Evolutionary conservation across 2,888 invertebrate species (phyloP).

Genomic region (Perithous albicinctus): DNA sequence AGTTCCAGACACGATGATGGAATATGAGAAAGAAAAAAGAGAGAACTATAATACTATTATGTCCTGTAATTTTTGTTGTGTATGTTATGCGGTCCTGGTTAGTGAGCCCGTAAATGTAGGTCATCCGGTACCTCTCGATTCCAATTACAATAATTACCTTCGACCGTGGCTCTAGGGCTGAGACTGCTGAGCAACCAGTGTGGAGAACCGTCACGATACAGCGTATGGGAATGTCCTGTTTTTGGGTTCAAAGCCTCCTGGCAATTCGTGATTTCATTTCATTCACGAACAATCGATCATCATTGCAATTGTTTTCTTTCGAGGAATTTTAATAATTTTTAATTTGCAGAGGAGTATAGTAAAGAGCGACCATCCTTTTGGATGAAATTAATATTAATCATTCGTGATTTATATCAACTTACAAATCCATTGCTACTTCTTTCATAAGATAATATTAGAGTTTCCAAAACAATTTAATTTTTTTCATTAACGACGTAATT

Average conservation of each 20-base stretch:
- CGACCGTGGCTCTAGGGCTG: slow-evolving; percentile 43
- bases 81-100: slow-evolving; percentile 3
- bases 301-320: not conserved
- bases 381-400: no score
- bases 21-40: slow-evolving; percentile 19
- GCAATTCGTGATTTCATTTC: slow-evolving; percentile 31
- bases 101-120: slow-evolving; percentile 53
- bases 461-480: no score
- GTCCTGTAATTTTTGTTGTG: slow-evolving; percentile 1
- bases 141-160: slow-evolving; percentile 69
- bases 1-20: slow-evolving; percentile 23
- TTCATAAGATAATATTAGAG: no score
- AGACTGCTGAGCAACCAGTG: slow-evolving; percentile 33
- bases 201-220: slow-evolving; percentile 24
- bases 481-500: no score
- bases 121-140: slow-evolving; percentile 56
- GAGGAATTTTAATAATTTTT: no score
- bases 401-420: no score
- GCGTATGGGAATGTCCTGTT: not conserved
- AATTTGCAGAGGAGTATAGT: no score
- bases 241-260: slow-evolving; percentile 9
- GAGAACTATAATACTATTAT: not conserved
- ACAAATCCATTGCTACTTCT: no score
- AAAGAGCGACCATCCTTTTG: no score
- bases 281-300: slow-evolving; percentile 6